Base-by-base conservation (phyloP, 2,888 invertebrate species). In the Dolichopus griseipennis region DNA sequence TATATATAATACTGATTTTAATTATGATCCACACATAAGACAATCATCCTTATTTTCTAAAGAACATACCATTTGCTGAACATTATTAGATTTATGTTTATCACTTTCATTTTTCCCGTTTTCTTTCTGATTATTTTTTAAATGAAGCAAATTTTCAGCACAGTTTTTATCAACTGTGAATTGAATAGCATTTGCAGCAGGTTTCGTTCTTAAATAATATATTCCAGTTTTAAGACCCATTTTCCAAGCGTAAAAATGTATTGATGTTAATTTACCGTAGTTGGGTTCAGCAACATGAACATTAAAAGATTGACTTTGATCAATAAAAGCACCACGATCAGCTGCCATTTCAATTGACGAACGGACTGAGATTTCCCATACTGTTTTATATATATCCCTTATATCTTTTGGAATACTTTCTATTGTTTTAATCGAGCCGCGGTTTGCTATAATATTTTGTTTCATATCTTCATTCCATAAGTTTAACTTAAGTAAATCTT, bases 221-320 rank as follows among this genome's bases (percentile, higher is more conserved):
- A 97, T 95, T 67, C 97, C 97, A 12, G 96, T 97, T 83, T 97
- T 97, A 71, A 97, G 83, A n/a, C 96, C 96, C 83, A 90, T 85
- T 82, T 91, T 90, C 97, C 97, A 97, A 0, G 92, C 93, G 79
- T 93, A 92, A 81, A 97, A 97, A 81, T 97, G 97, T 88, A 97
- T 96, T 5, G 95, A 95, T 7, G 94, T 92, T 67, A 97, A 83
- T 78, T 93, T 93, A 20, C 91, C 93, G 77, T 91, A 92, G 76
- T 89, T 91, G 21, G 97, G 93, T 78, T 92, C 90, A 15, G 93
- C 95, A 71, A 97, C 92, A 81, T 97, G 95, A 72, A 97, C 88
- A 81, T 97, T 97, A 74, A 97, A 86, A 0, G 95, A 95, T 79
- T 97, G 97, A 70, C 94, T 95, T 83, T 97, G 97, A 82, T 97